Conservation (phyloP, 2,888 invertebrate species). For the Dysmachus trigonus region DNA sequence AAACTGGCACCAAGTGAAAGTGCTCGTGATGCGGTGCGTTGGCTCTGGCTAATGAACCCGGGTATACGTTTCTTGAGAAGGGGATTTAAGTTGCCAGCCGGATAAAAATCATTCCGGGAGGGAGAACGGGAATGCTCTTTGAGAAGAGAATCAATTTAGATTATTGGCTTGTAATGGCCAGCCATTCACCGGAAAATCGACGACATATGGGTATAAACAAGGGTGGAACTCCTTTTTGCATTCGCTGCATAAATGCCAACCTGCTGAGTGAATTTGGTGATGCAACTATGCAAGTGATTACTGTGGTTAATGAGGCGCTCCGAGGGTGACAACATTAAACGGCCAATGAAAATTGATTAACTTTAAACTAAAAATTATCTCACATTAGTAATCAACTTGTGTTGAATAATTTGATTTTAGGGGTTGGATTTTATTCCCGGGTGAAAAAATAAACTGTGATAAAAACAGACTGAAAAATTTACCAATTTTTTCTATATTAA, state of each 20-base stretch:
- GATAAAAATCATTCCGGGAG: background rate
- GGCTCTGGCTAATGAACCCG: background rate
- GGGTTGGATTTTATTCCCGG: background rate
- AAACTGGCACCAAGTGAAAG: conserved; percentile 9
- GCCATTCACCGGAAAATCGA: conserved; percentile 47
- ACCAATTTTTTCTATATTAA: too few species aligned
- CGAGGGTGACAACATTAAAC: background rate
- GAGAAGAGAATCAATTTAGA: conserved; percentile 56
- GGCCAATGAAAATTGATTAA: background rate
- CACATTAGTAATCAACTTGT: background rate
- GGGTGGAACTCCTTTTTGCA: background rate
- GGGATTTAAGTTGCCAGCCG: background rate
- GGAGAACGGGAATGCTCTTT: background rate
- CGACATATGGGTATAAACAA: conserved; percentile 50
- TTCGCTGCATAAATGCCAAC: background rate
- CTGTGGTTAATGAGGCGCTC: background rate
- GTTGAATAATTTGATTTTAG: background rate
- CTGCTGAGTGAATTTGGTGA: background rate
- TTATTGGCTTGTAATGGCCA: conserved; percentile 50
- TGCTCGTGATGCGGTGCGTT: background rate
- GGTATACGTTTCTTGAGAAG: background rate
- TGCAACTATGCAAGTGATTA: conserved; percentile 19
- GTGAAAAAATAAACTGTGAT: too few species aligned
- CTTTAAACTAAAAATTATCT: background rate
- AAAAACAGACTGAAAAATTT: too few species aligned